A percentile compares a stretch with the other conserved stretches of the same genome.
These are phyloP conservation scores for Nemopilema nomurai DNA, from an alignment of 30 jellyfish, hydroid and myxozoan species.

Conservation along the genomic window DNA sequence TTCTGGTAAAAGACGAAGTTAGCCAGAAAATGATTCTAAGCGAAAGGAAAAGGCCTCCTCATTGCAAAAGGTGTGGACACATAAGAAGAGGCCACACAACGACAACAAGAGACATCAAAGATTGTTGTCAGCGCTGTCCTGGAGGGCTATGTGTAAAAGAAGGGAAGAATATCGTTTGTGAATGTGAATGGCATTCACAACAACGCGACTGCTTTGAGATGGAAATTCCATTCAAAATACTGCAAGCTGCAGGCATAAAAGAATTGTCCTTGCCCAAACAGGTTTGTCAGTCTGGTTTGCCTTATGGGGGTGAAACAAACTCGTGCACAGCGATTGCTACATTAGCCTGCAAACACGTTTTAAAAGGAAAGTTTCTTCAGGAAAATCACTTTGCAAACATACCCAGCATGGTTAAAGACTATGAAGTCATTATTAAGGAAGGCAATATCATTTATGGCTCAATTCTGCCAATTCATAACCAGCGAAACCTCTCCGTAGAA, in stretches of 20 bases:
- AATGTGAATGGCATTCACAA: background rate
- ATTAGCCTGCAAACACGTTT: background rate
- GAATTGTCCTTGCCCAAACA: background rate
- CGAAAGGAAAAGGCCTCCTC: slow-evolving; percentile 4
- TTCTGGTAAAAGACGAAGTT: background rate
- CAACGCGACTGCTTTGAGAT: background rate
- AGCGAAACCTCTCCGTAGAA: background rate
- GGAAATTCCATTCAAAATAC: background rate
- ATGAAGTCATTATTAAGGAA: background rate
- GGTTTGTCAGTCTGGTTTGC: background rate
- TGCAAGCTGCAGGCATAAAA: background rate
- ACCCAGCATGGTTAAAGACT: background rate
- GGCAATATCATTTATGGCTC: background rate
- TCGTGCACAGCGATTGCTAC: background rate
- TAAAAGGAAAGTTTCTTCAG: background rate
- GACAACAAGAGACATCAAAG: background rate
- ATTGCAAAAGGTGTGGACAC: slow-evolving; percentile 4
- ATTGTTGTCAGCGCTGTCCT: background rate
- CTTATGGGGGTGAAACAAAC: background rate
- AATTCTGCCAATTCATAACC: background rate
- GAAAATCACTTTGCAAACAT: background rate
- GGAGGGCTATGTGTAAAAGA: background rate
- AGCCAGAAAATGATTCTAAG: background rate
- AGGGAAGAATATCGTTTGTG: background rate
- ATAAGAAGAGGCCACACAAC: slow-evolving; percentile 1